Percentiles rank a stretch among this genome's conserved stretches.
Evolutionary conservation across 2,797 vertebrate species (phyloP).

Genomic region (Hippopotamyrus pictus): DNA sequence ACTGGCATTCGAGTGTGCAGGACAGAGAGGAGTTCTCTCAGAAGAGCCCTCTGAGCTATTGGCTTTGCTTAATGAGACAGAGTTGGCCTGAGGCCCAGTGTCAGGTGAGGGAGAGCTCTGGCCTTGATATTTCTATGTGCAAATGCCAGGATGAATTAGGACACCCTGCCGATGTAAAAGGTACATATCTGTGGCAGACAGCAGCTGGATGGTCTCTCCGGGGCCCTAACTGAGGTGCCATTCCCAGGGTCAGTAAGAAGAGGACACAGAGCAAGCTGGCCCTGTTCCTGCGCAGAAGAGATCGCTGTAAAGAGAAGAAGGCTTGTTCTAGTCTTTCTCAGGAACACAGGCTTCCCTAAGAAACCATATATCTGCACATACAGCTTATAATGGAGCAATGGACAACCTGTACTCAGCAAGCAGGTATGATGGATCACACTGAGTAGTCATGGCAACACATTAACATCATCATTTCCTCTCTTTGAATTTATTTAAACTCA

Average conservation of each 20-base stretch:
- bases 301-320: not conserved
- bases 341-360: not conserved
- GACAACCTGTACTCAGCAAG: not conserved
- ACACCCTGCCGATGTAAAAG: not conserved
- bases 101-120: not conserved
- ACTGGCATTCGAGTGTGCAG: not conserved
- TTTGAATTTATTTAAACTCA: not conserved
- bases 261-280: not conserved
- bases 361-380: not conserved
- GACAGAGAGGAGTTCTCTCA: not conserved
- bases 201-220: constrained; percentile 2
- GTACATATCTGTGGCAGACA: not conserved
- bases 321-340: not conserved
- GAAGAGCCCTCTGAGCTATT: not conserved
- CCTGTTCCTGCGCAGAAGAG: not conserved
- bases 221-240: not conserved
- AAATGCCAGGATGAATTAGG: constrained; percentile 7
- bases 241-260: not conserved
- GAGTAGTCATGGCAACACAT: not conserved
- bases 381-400: not conserved
- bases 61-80: not conserved
- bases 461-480: not conserved
- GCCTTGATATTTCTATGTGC: not conserved
- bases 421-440: not conserved
- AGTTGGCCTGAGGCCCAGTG: not conserved